Evolutionary conservation across 2,797 vertebrate genomes (phyloP), one percentile per base, ranked within the genome.

Genomic region (Bryconaethiops microstoma): DNA sequence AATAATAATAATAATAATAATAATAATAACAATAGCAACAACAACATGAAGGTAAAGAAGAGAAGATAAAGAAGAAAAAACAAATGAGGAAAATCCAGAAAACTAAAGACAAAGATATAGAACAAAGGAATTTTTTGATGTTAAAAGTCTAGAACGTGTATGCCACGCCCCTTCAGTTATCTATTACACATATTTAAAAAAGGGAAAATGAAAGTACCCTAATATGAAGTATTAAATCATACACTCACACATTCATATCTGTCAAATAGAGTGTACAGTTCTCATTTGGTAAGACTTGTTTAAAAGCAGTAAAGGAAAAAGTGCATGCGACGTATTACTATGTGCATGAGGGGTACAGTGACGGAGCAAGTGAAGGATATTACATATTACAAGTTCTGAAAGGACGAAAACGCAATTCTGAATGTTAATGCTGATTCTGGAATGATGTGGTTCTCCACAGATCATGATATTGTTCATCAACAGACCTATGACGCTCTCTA

Each of bases 211-310:
- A 76, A 70, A 63, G 45, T 68, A 76, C 35, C n/a, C 42, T 62
- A 35, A 67, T 76, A 70, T 76, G 23, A 65, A 86, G 74, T 64
- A 77, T 77, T 85, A 80, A 80, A 74, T 74, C 45, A 65, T 63
- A 17, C 87, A 84, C 88, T 89, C 88, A 87, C 64, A 50, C 80
- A 82, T 88, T 89, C 86, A 81, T 84, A 88, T 86, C 74, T 87
- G 85, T 89, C 88, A 86, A 79, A 84, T 86, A 85, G 7, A 17
- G 74, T 79, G 70, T 79, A 74, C 70, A 81, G 50, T 76, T 83
- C 39, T 76, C 79, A 74, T 83, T 84, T 75, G 65, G 69, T 68
- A 73, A 50, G 74, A 79, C 7, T 50, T 9, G 40, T 39, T 40
- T 8, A 57, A 42, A 64, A 64, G 25, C 45, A 55, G n/a, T 25